Conservation (phyloP, 2,888 invertebrate genomes). For the Macrophya annulata region DNA sequence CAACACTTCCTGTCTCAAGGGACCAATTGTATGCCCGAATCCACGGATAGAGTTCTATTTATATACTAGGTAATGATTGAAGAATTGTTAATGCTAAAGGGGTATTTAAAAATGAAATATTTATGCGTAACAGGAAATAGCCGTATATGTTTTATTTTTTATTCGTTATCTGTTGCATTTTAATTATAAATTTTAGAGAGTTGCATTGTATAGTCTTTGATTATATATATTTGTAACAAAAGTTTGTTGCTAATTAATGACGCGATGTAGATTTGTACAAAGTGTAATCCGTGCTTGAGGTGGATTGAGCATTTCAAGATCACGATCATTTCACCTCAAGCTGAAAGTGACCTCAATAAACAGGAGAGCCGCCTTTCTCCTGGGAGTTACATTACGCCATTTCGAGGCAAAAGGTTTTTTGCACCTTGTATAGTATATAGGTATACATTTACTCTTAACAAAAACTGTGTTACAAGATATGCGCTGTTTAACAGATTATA, state of each 20-base stretch:
- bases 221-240: neutral
- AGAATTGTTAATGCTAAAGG: slow-evolving; percentile 28
- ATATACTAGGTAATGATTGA: slow-evolving; percentile 86
- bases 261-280: neutral
- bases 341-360: slow-evolving; percentile 77
- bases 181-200: neutral
- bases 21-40: slow-evolving; percentile 91
- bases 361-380: slow-evolving; percentile 75
- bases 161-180: neutral
- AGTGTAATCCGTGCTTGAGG: slow-evolving; percentile 49
- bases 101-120: neutral
- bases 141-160: neutral
- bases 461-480: neutral
- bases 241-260: neutral
- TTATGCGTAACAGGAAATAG: neutral
- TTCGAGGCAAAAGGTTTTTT: slow-evolving; percentile 26
- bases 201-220: neutral
- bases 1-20: slow-evolving; percentile 90
- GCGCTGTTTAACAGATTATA: neutral
- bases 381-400: slow-evolving; percentile 54
- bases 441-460: slow-evolving; percentile 3
- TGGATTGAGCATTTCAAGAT: slow-evolving; percentile 74
- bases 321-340: slow-evolving; percentile 75
- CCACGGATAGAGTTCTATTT: slow-evolving; percentile 91
- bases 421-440: slow-evolving; percentile 1